A percentile compares a stretch with the other conserved stretches of the same genome.
Conservation (phyloP, 2,888 invertebrate species). For the Bellardia bayeri region DNA sequence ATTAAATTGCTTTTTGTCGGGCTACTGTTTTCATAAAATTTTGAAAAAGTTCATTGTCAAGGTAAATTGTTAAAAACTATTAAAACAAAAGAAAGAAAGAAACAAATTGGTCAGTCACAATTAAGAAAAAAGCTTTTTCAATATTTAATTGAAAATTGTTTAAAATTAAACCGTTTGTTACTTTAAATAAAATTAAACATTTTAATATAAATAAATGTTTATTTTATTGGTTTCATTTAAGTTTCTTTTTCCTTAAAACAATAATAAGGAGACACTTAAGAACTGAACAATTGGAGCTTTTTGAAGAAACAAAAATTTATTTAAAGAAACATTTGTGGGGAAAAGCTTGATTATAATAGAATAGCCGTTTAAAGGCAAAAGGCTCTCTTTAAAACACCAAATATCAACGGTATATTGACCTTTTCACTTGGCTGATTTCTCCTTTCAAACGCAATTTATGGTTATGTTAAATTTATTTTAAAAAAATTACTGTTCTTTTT, state of each 20-base stretch:
- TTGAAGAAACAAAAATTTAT: background rate
- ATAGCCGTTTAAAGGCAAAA: background rate
- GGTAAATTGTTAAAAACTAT: constrained; percentile 10
- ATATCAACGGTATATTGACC: constrained; percentile 22
- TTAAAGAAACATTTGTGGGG: background rate
- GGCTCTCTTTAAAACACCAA: background rate
- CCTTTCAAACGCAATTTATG: background rate
- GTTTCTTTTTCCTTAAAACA: no score
- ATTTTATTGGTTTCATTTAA: background rate
- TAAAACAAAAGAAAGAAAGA: background rate
- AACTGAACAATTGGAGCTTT: background rate
- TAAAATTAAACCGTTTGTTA: constrained; percentile 34
- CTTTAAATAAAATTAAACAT: background rate
- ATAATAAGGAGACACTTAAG: constrained; percentile 44
- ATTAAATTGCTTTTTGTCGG: background rate
- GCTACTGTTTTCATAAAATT: background rate
- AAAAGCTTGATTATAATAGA: background rate
- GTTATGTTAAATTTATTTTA: constrained; percentile 1
- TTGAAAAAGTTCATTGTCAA: constrained; percentile 29
- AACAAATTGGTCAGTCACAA: constrained; percentile 28
- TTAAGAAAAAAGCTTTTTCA: constrained; percentile 7
- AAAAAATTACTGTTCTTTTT: background rate
- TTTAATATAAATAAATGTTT: background rate
- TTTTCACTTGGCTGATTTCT: background rate
- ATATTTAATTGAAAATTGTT: background rate